Base-by-base conservation (phyloP, 2,888 invertebrate species). In the Drosophila bunnanda region DNA sequence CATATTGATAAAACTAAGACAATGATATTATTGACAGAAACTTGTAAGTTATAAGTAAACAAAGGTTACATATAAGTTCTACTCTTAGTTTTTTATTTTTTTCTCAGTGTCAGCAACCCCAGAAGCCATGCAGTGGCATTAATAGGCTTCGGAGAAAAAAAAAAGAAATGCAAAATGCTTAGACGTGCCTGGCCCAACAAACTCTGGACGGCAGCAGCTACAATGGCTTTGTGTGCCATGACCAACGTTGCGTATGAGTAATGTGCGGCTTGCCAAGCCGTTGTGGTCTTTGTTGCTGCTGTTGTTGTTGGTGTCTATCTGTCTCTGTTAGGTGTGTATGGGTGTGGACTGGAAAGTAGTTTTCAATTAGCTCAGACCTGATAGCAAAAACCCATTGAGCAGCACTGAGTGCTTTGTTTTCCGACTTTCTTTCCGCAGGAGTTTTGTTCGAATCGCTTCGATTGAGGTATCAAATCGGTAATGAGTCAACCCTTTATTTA, bases 311-410 rank as follows among this genome's bases (percentile, higher is more conserved):
- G 46, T 44, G 25, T 34, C 34, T 30, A 44, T 64, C 41, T 61
- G 30, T 43, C 50, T 66, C 22, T 36, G 12, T 28, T 52, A 22
- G 50, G 32, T 17, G 56, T 43, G 46, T 65, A 41, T 54, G 65
- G 57, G 52, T 53, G 58, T 25, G 54, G 32, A 67, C 66, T 65
- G 20, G 67, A 65, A 84, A 83, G 83, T 82, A 82, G 82, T 84
- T 83, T 83, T 83, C 83, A 87, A 87, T 83, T 83, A 83, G 87
- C 82, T 78, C 69, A 66, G 79, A 53, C 60, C 55, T 55, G 78
- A 78, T 80, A 72, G 67, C 62, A 59, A 57, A 59, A 52, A 46
- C 68, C 67, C 65, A 60, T 57, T 54, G 62, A 70, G 56, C 67
- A 67, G 55, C 50, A 44, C 58, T 73, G 70, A 84, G 84, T 84